These are phyloP conservation scores for Epicampocera succincta DNA, from an alignment of 2,888 invertebrate species.

Conservation along the genomic window DNA sequence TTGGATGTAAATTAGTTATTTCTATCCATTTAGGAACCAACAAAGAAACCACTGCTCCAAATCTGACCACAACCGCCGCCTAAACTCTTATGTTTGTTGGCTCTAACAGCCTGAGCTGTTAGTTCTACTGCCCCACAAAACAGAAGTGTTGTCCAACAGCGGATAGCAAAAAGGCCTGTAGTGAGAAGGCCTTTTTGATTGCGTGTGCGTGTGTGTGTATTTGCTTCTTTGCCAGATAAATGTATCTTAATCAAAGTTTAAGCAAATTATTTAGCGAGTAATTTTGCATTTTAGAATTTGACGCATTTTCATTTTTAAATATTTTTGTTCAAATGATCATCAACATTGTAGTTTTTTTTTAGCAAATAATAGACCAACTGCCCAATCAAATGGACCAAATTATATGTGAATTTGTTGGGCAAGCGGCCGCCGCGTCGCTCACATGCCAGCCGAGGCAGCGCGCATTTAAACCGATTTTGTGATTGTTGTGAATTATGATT, in stretches of 20 bases:
- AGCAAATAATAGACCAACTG: not conserved
- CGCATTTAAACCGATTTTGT: constrained; percentile 23
- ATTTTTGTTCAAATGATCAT: constrained; percentile 54
- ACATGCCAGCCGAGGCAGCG: constrained; percentile 26
- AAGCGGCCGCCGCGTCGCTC: not conserved
- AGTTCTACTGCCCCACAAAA: no score
- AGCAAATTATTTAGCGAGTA: constrained; percentile 80
- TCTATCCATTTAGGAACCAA: no score
- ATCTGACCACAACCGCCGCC: no score
- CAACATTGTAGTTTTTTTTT: constrained; percentile 32
- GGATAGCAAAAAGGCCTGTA: no score
- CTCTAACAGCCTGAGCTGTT: no score
- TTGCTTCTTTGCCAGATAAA: constrained; percentile 45
- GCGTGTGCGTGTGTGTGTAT: not conserved
- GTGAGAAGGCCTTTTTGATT: not conserved
- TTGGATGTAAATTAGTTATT: no score
- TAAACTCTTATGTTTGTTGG: no score
- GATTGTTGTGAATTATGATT: constrained; percentile 46
- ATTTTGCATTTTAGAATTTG: constrained; percentile 75
- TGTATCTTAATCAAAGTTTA: constrained; percentile 63
- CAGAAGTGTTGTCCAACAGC: no score
- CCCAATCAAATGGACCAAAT: constrained; percentile 18
- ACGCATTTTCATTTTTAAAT: constrained; percentile 71
- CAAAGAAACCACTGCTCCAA: no score
- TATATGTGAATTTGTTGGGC: not conserved